Evolutionary conservation across 2,113 vertebrate genomes (phyloP).

Genomic region (Heterotis niloticus): DNA sequence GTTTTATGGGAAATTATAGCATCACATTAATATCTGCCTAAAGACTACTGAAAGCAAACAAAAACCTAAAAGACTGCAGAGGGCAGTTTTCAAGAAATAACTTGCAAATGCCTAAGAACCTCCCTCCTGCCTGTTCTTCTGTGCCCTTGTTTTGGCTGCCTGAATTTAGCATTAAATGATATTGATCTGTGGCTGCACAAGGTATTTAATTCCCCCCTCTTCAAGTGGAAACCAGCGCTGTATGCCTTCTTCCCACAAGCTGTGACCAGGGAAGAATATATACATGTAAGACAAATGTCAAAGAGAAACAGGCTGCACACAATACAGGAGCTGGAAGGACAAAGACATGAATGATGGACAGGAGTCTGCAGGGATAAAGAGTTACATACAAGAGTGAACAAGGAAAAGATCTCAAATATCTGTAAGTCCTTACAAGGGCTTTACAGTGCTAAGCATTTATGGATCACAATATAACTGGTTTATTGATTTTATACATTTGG

Average conservation of each 20-base stretch:
- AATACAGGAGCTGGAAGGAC: too few relatives aligned
- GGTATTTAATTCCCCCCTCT: slow-evolving; percentile 30
- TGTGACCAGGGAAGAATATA: background rate
- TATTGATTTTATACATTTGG: too few relatives aligned
- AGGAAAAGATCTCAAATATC: background rate
- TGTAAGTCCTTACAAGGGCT: too few relatives aligned
- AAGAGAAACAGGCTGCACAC: too few relatives aligned
- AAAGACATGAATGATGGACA: too few relatives aligned
- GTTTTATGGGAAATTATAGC: too few relatives aligned
- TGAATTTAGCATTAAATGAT: slow-evolving; percentile 19
- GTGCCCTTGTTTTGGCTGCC: slow-evolving; percentile 3
- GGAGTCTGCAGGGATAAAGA: background rate
- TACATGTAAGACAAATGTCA: too few relatives aligned
- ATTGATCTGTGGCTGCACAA: slow-evolving; percentile 24
- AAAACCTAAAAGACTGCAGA: slow-evolving; percentile 7
- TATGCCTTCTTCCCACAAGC: background rate
- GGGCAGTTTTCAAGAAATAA: slow-evolving; percentile 29
- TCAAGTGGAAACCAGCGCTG: slow-evolving; percentile 27
- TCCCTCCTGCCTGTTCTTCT: slow-evolving; percentile 1
- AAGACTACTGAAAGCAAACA: slow-evolving; percentile 6
- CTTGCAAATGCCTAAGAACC: slow-evolving; percentile 21
- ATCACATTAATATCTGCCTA: background rate
- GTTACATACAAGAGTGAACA: background rate
- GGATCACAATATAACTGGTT: too few relatives aligned
- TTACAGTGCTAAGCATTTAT: too few relatives aligned